phyloP scores from a whole-genome alignment of 2,797 vertebrate species.

The Pteronotus mesoamericanus region DNA sequence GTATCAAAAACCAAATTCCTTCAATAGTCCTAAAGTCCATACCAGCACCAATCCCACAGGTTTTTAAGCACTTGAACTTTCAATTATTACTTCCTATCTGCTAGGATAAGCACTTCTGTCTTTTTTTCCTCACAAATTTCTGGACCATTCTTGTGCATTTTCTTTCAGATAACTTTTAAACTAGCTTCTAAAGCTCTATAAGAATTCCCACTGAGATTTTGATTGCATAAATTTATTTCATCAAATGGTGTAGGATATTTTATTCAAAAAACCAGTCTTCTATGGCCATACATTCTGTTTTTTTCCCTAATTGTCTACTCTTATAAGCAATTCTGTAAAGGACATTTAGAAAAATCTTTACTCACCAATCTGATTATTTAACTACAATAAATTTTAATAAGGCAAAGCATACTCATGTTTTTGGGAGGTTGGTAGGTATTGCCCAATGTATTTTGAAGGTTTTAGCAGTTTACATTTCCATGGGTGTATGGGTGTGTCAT shows the following conservation, averaged over 20 bases:
- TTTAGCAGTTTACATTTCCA: background rate
- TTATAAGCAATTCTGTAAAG: conserved; percentile 11
- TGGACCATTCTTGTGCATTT: background rate
- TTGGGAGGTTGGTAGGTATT: background rate
- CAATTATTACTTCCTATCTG: background rate
- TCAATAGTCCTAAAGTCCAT: background rate
- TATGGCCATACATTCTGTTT: background rate
- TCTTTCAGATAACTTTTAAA: background rate
- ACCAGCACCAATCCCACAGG: background rate
- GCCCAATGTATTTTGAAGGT: background rate
- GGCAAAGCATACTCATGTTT: background rate
- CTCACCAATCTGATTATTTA: background rate
- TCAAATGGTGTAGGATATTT: background rate
- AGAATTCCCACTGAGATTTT: background rate
- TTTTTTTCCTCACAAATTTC: background rate
- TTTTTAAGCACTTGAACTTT: background rate
- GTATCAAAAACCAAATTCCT: conserved; percentile 19
- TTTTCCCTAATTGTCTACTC: background rate
- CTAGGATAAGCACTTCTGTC: background rate
- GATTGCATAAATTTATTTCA: background rate
- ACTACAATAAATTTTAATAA: background rate
- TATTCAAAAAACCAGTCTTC: background rate
- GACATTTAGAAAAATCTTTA: conserved; percentile 16
- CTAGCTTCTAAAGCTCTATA: conserved; percentile 3
- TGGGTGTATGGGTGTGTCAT: background rate